Evolutionary conservation across 2,888 invertebrate species (phyloP), one percentile per base, ranked within the genome.

Genomic region (Nasonovia ribisnigri): DNA sequence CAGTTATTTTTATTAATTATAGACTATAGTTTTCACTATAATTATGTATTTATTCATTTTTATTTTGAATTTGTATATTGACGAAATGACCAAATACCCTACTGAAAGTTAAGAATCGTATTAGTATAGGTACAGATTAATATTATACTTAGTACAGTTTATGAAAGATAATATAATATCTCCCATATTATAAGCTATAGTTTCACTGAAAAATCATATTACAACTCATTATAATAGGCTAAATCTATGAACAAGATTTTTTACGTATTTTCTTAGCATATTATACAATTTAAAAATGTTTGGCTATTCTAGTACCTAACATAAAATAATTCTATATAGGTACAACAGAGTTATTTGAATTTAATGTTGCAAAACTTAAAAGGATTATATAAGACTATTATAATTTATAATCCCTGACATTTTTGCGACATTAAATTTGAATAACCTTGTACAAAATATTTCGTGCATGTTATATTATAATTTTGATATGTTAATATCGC

Each of bases 341-440:
- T n/a, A 86, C 13, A 46, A 86, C 46, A 57, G 36, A 57, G 84
- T 36, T 46, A 57, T 86, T 92, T 36, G 26, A 92, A 86, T 86
- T 92, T 87, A 86, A 91, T 46, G 86, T 87, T 92, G 60, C 43
- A 86, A 92, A 43, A n/a, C 46, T 60, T 26, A 60, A 87, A 26
- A 92, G 86, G 91, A 92, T 87, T 87, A 92, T 20, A 43, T 29
- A 87, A 60, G 57, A 87, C 46, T 92, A 90, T 51, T 77, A 77
- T 77, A 77, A 77, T 77, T 57, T 60, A 87, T 92, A 92, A 92
- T 92, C 86, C 26, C 46, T 26, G 91, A 60, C 60, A 60, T 92
- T 92, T 92, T 86, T 87, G 46, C 60, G 86, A 91, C 91, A 86
- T 91, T n/a, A 57, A 91, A 91, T 86, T 87, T 84, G 13, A 91